Base-by-base conservation (phyloP, 2,888 invertebrate genomes). In the Crioceris asparagi region DNA sequence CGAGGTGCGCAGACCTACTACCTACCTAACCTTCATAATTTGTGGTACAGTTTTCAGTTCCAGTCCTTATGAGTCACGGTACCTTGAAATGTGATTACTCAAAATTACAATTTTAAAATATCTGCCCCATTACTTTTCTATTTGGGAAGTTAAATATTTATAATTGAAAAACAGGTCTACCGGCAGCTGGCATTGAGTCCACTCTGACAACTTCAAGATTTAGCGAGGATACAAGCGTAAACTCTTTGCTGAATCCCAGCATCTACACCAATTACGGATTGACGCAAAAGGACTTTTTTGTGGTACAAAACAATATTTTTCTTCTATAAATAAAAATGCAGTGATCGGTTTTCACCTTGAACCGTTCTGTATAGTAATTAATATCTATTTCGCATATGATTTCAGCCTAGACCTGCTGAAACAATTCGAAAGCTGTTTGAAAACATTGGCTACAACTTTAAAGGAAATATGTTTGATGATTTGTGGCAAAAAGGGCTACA, bases 401-500 rank as follows among this genome's bases (percentile, higher is more conserved):
- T n/a, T 40, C 36, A 62, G 62, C 61, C 62, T 3, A 47, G 63
- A 38, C 38, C 51, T 10, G 48, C 57, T 17, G 51, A 57, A 39
- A 48, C 52, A 11, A 49, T 75, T 1, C 62, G 59, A 48, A 61
- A 55, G 46, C 65, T 74, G n/a, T 74, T 74, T 51, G 68, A 70
- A 55, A 68, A 66, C 14, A 49, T 66, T 2, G 72, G 72, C 2
- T 70, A 70, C 46, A 53, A 60, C 36, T 67, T 74, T 40, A 63
- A 62, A 3, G 68, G 68, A 17, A 64, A 70, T 40, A 56, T 54
- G 16, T 75, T 75, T 49, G 57, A 66, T 25, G 52, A 55, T 38
- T 46, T 72, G 43, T 74, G 73, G 73, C 56, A 68, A 40, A 61
- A 66, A 45, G 73, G 72, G 2, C 55, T 65, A 44, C 62, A 68